These are phyloP conservation scores for Chromobotia macracanthus DNA, from an alignment of 2,797 vertebrate species.

Conservation along the genomic window DNA sequence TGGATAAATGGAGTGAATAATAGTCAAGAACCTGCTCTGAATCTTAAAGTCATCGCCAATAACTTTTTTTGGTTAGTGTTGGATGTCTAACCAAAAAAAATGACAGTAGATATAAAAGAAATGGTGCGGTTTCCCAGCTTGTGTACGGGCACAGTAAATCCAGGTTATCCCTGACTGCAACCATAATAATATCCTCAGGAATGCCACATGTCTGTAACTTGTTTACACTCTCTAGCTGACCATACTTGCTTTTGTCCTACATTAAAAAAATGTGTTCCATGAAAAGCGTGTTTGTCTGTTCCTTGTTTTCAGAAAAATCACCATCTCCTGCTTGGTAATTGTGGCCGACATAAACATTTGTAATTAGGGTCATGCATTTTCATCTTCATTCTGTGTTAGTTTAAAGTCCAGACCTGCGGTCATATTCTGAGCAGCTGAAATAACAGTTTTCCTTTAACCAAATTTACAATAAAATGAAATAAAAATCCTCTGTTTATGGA, in stretches of 20 bases:
- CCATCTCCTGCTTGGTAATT: constrained; percentile 7
- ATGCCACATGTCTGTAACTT: constrained; percentile 31
- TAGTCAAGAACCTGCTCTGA: not conserved
- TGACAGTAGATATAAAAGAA: not conserved
- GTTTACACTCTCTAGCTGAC: constrained; percentile 15
- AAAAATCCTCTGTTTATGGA: constrained; percentile 54
- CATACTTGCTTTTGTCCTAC: constrained; percentile 23
- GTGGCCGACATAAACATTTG: constrained; percentile 30
- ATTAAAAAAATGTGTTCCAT: constrained; percentile 19
- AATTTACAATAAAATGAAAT: constrained; percentile 37
- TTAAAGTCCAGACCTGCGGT: constrained; percentile 33
- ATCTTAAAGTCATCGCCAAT: not conserved
- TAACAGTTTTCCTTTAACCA: constrained; percentile 43
- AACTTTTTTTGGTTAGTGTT: no score
- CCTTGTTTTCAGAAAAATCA: constrained; percentile 30
- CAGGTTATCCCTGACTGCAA: constrained; percentile 17
- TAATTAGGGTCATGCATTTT: constrained; percentile 31
- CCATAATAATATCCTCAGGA: constrained; percentile 26
- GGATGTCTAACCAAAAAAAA: no score
- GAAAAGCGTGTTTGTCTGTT: constrained; percentile 3
- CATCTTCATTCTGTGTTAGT: constrained; percentile 27
- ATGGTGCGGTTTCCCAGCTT: constrained; percentile 4
- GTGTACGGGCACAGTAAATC: constrained; percentile 14
- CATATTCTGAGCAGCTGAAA: constrained; percentile 38
- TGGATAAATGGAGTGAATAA: not conserved